phyloP scores from a whole-genome alignment of 2,888 invertebrate genomes.

The Eutolmus rufibarbis region DNA sequence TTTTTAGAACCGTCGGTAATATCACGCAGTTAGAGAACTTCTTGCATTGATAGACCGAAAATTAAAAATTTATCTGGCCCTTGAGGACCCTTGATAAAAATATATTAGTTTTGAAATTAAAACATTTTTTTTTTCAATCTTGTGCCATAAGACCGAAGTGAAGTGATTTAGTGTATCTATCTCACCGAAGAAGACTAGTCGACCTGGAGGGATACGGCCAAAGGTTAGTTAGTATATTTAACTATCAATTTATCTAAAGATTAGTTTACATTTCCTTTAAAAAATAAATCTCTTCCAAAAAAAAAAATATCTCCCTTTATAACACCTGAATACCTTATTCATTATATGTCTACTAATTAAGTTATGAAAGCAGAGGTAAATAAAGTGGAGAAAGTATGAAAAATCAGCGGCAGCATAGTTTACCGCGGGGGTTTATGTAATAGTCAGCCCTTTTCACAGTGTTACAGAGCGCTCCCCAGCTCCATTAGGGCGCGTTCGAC shows the following conservation, averaged over 20 bases:
- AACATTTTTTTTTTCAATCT: neutral
- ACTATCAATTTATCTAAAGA: slow-evolving; percentile 42
- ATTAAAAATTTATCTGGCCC: neutral
- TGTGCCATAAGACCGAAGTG: neutral
- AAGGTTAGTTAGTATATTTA: slow-evolving; percentile 48
- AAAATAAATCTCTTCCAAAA: neutral
- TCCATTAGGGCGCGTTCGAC: slow-evolving; percentile 21
- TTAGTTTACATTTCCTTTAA: slow-evolving; percentile 33
- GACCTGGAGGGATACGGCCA: slow-evolving; percentile 52
- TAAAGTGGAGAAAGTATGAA: neutral
- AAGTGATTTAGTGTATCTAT: neutral
- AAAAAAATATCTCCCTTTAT: no score
- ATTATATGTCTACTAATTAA: neutral
- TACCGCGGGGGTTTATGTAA: neutral
- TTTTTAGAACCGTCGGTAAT: neutral
- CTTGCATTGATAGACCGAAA: neutral
- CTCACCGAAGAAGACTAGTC: slow-evolving; percentile 38
- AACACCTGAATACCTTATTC: neutral
- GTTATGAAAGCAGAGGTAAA: neutral
- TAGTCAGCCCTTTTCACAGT: neutral
- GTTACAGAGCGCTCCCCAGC: slow-evolving; percentile 11
- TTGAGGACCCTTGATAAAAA: neutral
- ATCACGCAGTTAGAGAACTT: neutral
- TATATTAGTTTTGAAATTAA: neutral
- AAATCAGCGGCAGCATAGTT: neutral